Conservation (phyloP, 2,888 invertebrate genomes). For the Heteropelma amictum region DNA sequence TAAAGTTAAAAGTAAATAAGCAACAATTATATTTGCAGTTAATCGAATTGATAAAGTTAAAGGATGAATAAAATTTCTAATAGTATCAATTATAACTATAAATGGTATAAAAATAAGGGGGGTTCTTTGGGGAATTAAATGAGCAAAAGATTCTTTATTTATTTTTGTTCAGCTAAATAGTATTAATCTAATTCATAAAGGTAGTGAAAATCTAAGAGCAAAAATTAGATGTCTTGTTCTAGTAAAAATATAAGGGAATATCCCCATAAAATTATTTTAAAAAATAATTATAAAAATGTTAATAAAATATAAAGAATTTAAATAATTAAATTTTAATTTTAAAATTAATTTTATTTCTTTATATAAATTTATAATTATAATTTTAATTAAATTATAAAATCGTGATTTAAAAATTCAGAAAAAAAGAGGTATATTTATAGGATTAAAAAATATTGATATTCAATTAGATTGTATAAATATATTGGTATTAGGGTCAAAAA, state of each 20-base stretch:
- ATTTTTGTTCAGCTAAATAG: conserved; percentile 83
- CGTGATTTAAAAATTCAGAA: conserved; percentile 48
- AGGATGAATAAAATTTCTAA: conserved; percentile 86
- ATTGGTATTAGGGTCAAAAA: conserved; percentile 82
- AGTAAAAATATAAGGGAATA: conserved; percentile 87
- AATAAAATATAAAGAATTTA: conserved; percentile 79
- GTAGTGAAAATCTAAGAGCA: conserved; percentile 79
- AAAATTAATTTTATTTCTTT: conserved; percentile 82
- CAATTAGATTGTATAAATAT: conserved; percentile 81
- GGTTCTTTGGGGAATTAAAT: conserved; percentile 85
- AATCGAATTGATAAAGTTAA: conserved; percentile 76
- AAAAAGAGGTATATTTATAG: conserved; percentile 77
- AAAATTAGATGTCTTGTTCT: conserved; percentile 83
- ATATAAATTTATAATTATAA: conserved; percentile 66
- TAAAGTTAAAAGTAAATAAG: too few relatives aligned
- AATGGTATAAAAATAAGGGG: too few relatives aligned
- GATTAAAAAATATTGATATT: conserved; percentile 78
- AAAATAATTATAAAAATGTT: conserved; percentile 78
- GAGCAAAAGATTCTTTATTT: conserved; percentile 83
- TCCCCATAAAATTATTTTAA: conserved; percentile 84
- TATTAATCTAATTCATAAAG: conserved; percentile 80
- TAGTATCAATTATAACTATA: conserved; percentile 88
- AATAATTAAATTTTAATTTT: conserved; percentile 71
- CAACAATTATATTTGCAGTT: too few relatives aligned
- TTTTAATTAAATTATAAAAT: conserved; percentile 21